Evolutionary conservation across 1,140 invertebrate species (phyloP), one percentile per base, ranked within the genome.

Genomic region (Aleiodes sp.): DNA sequence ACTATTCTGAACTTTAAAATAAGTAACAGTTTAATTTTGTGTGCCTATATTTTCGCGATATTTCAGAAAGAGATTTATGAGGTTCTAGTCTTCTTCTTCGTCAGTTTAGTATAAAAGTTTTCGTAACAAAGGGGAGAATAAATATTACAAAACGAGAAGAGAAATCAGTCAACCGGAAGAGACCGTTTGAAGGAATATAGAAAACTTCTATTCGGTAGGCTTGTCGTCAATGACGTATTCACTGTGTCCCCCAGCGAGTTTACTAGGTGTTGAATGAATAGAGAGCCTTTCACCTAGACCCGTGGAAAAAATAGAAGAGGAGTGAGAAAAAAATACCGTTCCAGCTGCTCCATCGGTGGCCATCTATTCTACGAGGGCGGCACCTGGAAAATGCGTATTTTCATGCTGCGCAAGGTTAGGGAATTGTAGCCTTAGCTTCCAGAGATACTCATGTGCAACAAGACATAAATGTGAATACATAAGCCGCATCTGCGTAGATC

Each of bases 371-470:
- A 73, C 66, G 70, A 37, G 59, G 73, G 76, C 75, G 78, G 71
- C 76, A 81, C 78, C 76, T 78, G 78, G 76, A 80, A 80, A 81
- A 79, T 76, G 65, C 56, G 70, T 71, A 72, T 75, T 76, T 75
- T 78, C 74, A 75, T 70, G 60, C 62, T 63, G 64, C 24, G 75
- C 72, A 78, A 81, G 72, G 69, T 76, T 59, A n/a, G 1, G 52
- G 7, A 3, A 46, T 46, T 56, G 52, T 10, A 70, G 65, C 6
- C 35, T 33, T 24, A 10, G 28, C 8, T 68, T 68, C 35, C 29
- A n/a, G n/a, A 33, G 62, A 52, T 57, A 43, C 28, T 69, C 46
- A 33, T 28, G 60, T 68, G 67, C 35, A 65, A 70, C 56, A 37
- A 65, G 43, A 64, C 16, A 64, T 46, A 14, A 41, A 31, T 26